Evolutionary conservation across 2,113 vertebrate species (phyloP), one percentile per base, ranked within the genome.

Genomic region (Beaufortia kweichowensis): DNA sequence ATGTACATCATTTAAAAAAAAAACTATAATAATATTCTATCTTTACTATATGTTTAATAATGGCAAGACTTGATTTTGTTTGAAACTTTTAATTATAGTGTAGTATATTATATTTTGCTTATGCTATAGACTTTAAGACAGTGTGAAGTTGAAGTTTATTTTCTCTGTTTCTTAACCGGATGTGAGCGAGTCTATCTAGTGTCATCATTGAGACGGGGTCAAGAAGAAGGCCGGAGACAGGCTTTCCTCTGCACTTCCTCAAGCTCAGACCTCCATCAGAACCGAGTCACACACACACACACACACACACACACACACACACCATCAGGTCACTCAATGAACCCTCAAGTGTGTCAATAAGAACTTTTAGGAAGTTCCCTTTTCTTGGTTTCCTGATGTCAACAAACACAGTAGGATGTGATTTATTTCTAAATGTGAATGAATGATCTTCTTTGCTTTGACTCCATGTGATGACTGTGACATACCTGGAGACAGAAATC

Each of bases 171-270:
- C 9, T 39, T 10, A 1, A 26, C 41, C 12, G 39, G 46, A 43
- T 46, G 56, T 59, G 55, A 26, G 50, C 33, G 23, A 0, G 24
- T 43, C 10, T 74, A 35, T 75, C 56, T n/a, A 31, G 26, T 48
- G 41, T 1, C 35, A n/a, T 10, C 46, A 55, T 10, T 70, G 67
- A 55, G 67, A 56, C n/a, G 2, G 3, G 19, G 66, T 69, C 48
- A 69, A 69, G 23, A n/a, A 35, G 4, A 56, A 35, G 48, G 2
- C 48, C 46, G 50, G 67, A 70, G 50, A 70, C 67, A 56, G 46
- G 19, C 29, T 55, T 46, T 23, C 19, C 29, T 6, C 17, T 3
- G 1, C 23, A 70, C 50, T 55, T 56, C 67, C 67, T 35, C 19
- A 70, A 56, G 8, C 4, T 4, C 33, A 63, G 62, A 43, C 5